Base-by-base conservation (phyloP, 1,140 invertebrate species). In the Globodera rostochiensis region DNA sequence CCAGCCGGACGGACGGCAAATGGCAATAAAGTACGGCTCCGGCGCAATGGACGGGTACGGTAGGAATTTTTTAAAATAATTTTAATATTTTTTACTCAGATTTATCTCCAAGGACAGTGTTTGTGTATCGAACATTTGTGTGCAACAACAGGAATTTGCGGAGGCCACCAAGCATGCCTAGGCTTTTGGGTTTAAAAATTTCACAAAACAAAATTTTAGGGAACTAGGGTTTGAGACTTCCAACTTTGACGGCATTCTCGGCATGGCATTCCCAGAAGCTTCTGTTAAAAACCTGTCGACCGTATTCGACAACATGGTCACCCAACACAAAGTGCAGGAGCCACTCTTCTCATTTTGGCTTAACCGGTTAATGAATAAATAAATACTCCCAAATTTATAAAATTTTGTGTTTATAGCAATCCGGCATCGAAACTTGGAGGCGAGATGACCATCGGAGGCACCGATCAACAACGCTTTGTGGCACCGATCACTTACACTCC, bases 311-410 rank as follows among this genome's bases (percentile, higher is more conserved):
- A 94, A 94, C 85, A 96, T 99, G 95, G 92, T 97, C 36, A 92
- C 93, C 46, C 96, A 99, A 91, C 93, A 93, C 13, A 90, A 95
- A 1, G 92, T 98, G 15, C 88, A 92, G 0, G 87, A 93, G 80
- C 93, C 96, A 0, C 91, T 98, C 45, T 99, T 99, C 91, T 97
- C 96, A 49, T 99, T 99, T 91, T 99, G 97, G 90, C 92, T 99
- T 8, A 95, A 91, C 86, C 89, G 91, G 91, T 91, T 19, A 19
- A 25, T 25, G 36, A 36, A 36, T 25, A 36, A 36, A 3, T 36
- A 36, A 36, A 36, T 36, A 36, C 25, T 36, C 36, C 1, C 36
- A 36, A 36, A 36, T 36, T 36, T 36, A 2, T 36, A 3, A 36
- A 36, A 2, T 36, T 36, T 77, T n/a, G 13, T 15, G n/a, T 36